Percentiles rank a stretch among this genome's conserved stretches.
Conservation (phyloP, 2,888 invertebrate genomes). For the Callinectes sapidus region DNA sequence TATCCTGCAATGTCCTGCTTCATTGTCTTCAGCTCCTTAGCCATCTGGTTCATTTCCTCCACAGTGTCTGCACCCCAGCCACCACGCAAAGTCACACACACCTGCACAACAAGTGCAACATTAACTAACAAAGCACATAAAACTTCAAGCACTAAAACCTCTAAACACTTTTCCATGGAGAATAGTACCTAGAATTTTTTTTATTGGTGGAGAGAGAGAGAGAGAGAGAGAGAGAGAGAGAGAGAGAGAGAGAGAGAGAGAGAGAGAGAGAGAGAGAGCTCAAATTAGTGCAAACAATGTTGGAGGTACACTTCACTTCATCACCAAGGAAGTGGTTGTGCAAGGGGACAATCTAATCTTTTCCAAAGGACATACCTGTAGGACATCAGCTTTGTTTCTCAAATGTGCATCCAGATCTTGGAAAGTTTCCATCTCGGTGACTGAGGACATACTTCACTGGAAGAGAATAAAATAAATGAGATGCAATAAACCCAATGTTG, state of each 20-base stretch:
- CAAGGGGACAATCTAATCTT: not conserved
- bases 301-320: not conserved
- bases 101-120: conserved; percentile 9
- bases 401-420: conserved; percentile 48
- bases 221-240: too few species aligned
- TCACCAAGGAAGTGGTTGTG: not conserved
- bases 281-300: too few species aligned
- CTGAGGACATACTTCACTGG: conserved; percentile 48
- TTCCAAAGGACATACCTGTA: conserved; percentile 46
- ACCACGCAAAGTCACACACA: conserved; percentile 42
- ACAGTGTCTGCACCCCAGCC: conserved; percentile 56
- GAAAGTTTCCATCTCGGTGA: conserved; percentile 38
- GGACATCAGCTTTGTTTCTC: conserved; percentile 49
- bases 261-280: too few species aligned
- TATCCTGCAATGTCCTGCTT: not conserved
- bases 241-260: too few species aligned
- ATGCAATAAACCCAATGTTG: not conserved
- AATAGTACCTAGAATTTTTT: too few species aligned
- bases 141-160: not conserved
- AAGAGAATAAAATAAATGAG: not conserved
- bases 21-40: conserved; percentile 34
- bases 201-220: too few species aligned
- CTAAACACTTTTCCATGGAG: not conserved
- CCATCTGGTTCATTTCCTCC: conserved; percentile 23
- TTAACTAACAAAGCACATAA: not conserved